phyloP scores from a whole-genome alignment of 2,797 vertebrate genomes.

The Pangasius larnaudii region DNA sequence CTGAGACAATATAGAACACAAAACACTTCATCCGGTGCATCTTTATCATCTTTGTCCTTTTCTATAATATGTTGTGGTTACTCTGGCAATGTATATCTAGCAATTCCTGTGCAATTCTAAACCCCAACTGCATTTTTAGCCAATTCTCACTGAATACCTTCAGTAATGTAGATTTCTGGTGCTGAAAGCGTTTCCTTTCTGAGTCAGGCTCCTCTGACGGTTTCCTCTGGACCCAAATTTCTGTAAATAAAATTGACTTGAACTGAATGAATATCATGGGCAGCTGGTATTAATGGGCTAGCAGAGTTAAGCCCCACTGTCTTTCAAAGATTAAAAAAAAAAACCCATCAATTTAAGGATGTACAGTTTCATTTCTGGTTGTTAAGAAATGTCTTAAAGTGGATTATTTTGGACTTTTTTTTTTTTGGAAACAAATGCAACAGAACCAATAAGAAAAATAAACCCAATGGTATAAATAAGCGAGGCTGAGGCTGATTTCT shows the following conservation, averaged over 20 bases:
- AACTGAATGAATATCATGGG: background rate
- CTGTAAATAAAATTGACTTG: background rate
- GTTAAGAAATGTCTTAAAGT: too few relatives aligned
- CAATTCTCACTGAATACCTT: background rate
- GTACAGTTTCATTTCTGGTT: too few relatives aligned
- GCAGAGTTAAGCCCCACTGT: background rate
- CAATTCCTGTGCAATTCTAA: background rate
- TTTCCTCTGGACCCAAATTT: background rate
- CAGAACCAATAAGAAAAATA: too few relatives aligned
- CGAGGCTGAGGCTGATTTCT: too few relatives aligned
- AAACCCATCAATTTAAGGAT: too few relatives aligned
- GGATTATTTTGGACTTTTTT: too few relatives aligned
- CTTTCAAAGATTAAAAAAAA: too few relatives aligned
- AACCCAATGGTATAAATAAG: too few relatives aligned
- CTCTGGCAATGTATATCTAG: background rate
- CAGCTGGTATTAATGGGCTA: background rate
- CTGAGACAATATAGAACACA: slow-evolving; percentile 5
- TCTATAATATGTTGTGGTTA: background rate
- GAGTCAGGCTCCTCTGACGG: background rate
- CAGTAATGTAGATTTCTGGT: background rate
- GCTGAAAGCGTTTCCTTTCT: background rate
- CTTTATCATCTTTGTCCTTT: background rate
- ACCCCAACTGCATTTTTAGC: background rate
- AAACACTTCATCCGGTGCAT: background rate
- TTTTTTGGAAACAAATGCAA: too few relatives aligned